Evolutionary conservation across 2,888 invertebrate genomes (phyloP).

Genomic region (Drosophila multiciliata): DNA sequence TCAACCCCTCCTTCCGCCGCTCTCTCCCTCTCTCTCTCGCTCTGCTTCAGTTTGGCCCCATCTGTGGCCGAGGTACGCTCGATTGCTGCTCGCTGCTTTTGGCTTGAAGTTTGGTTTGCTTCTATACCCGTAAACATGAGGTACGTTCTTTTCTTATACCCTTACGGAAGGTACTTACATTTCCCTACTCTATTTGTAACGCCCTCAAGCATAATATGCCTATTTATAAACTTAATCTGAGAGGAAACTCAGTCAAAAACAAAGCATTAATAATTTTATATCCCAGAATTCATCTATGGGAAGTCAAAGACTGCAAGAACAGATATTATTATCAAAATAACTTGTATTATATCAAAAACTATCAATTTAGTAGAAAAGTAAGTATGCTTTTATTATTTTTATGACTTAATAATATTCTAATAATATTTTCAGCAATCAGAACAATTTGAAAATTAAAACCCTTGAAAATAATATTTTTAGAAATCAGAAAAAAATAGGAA

Average conservation of each 20-base stretch:
- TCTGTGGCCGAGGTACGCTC: constrained; percentile 48
- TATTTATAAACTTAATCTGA: not conserved
- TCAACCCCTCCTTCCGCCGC: not conserved
- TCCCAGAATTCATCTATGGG: not conserved
- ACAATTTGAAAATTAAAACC: not conserved
- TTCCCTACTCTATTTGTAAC: rapidly evolving
- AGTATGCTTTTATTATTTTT: not conserved
- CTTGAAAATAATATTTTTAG: not conserved
- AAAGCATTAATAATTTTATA: not conserved
- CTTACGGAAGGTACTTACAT: not conserved
- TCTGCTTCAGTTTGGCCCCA: constrained; percentile 19
- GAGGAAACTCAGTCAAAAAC: not conserved
- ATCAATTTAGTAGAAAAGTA: not conserved
- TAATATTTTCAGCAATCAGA: not conserved
- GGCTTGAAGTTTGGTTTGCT: constrained; percentile 62
- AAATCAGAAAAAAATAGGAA: not conserved
- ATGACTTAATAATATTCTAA: not conserved
- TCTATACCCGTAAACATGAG: constrained; percentile 72
- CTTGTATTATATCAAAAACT: not conserved
- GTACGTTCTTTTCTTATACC: constrained; percentile 64
- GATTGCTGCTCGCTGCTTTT: constrained; percentile 52
- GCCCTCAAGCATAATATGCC: not conserved
- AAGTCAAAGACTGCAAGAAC: not conserved
- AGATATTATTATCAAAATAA: not conserved
- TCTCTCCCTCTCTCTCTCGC: not conserved